Evolutionary conservation across 2,113 vertebrate genomes (phyloP).

Genomic region (Natator depressus): DNA sequence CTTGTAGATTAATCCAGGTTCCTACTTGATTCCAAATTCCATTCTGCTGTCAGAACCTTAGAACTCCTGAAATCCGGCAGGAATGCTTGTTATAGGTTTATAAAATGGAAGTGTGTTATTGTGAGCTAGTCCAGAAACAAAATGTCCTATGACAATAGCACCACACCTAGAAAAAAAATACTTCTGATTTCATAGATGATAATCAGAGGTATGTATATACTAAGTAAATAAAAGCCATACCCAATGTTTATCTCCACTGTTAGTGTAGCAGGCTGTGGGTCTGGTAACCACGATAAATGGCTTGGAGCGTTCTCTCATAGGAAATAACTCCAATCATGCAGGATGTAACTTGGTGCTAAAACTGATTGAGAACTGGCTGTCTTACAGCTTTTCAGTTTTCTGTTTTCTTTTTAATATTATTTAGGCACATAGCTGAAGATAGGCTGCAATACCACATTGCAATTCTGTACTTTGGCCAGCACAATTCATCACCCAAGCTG

Average conservation of each 20-base stretch:
- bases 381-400: background rate
- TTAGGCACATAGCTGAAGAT: background rate
- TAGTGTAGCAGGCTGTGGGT: background rate
- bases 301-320: background rate
- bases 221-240: slow-evolving; percentile 3
- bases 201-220: background rate
- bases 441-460: background rate
- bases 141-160: background rate
- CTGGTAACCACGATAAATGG: slow-evolving; percentile 9
- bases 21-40: background rate
- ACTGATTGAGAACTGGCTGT: background rate
- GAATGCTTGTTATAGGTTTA: background rate
- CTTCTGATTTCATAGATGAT: background rate
- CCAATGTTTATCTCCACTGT: background rate
- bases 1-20: background rate
- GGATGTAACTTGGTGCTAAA: background rate
- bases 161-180: background rate
- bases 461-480: background rate
- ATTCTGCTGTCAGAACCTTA: background rate
- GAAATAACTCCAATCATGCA: background rate
- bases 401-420: background rate
- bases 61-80: background rate
- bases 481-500: background rate
- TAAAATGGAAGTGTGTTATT: background rate
- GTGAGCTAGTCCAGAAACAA: background rate